phyloP scores from a whole-genome alignment of 1,140 invertebrate genomes.

The Rhagoletis pomonella region DNA sequence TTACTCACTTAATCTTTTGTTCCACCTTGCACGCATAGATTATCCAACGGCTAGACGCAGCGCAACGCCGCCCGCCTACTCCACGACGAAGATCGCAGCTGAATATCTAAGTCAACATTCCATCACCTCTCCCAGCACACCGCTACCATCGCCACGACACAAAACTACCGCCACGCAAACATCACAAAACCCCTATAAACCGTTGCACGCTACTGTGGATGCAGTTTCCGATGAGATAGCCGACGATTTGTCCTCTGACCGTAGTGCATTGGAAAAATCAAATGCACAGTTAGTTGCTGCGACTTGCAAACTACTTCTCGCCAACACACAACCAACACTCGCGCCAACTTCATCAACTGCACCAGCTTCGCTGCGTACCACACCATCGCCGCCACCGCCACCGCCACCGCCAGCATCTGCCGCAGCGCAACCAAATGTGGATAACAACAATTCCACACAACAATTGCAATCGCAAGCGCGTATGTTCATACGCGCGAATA shows the following conservation, averaged over 20 bases:
- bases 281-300: background rate
- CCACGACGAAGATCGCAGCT: conserved; percentile 28
- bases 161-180: conserved; percentile 45
- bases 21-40: background rate
- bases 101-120: conserved; percentile 14
- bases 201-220: background rate
- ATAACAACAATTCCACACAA: background rate
- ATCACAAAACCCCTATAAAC: conserved; percentile 13
- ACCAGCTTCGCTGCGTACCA: conserved; percentile 29
- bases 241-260: background rate
- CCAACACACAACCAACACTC: background rate
- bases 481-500: conserved; percentile 6
- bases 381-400: background rate
- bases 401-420: background rate
- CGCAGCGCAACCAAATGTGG: background rate
- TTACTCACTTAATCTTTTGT: background rate
- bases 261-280: background rate
- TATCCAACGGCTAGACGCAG: conserved; percentile 28
- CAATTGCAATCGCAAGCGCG: conserved; percentile 19
- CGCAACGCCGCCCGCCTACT: background rate
- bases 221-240: background rate
- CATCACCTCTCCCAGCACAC: background rate
- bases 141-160: background rate
- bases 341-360: background rate
- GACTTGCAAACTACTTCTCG: background rate